Evolutionary conservation across 1,140 invertebrate genomes (phyloP), one percentile per base, ranked within the genome.

Genomic region (Littorina saxatilis): DNA sequence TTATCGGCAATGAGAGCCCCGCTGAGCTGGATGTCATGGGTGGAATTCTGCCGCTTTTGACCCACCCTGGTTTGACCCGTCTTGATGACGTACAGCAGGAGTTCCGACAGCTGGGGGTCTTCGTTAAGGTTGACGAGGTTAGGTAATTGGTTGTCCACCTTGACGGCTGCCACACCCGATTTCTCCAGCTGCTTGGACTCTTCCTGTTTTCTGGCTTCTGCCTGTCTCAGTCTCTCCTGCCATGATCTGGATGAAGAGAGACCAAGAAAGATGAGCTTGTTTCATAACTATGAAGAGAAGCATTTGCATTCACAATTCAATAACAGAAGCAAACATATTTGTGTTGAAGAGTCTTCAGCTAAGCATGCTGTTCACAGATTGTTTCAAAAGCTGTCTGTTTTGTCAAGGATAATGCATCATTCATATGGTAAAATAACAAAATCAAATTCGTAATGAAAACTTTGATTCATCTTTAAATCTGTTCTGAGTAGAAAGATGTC

Each of bases 101-200:
- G 95, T 86, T 95, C 95, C 2, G 95, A 95, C n/a, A 96, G 89
- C 88, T 95, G 94, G 9, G 95, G 95, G 92, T 96, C 95, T 58
- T 95, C 94, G 63, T 95, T 93, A 29, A 96, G 93, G 92, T 95
- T 96, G 20, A 96, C 93, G 15, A 96, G 89, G 88, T 94, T 90
- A 0, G 93, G 93, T 40, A 90, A 84, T 20, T 84, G 83, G 68
- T 90, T 91, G 83, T 93, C 90, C 2, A 92, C 86, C 76, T 92
- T 92, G 32, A 91, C 86, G 20, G 63, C 47, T 20, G 63, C 32
- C 80, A 82, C 70, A 39, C 55, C 79, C 1, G 68, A 61, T 29
- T 90, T 91, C 92, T 92, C 89, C 55, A 92, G 80, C 61, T 89
- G 84, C 75, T 90, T 88, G 11, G 89, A 85, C 84, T 93, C 91